Evolutionary conservation across 2,113 vertebrate genomes (phyloP), one percentile per base, ranked within the genome.

Genomic region (Gymnarchus niloticus): DNA sequence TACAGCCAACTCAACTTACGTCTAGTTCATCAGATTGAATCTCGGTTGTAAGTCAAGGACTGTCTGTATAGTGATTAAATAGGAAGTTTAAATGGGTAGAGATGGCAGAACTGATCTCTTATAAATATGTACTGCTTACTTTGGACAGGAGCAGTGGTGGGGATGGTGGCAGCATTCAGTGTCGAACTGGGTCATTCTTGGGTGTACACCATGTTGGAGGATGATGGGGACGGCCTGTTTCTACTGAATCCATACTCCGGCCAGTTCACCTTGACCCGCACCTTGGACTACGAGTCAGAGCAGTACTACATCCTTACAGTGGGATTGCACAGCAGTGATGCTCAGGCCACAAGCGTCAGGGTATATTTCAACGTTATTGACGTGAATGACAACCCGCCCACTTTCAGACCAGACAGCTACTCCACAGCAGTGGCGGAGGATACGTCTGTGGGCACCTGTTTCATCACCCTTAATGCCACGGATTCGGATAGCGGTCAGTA

Each of bases 291-390:
- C 41, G 94, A 95, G 88, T 83, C 84, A 81, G 92, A 93, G 88
- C 88, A 89, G 37, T 88, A 91, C 89, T 94, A 93, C 87, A 86
- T 94, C 87, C 92, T 94, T 86, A 91, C 92, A n/a, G 92, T 93
- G 86, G 90, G 82, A 57, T 88, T 81, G 25, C 90, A 91, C 87
- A 88, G 88, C 83, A 87, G 91, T 85, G 91, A 89, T 56, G 61
- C 44, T 2, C 88, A 86, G 65, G 89, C 91, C 21, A 90, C 89
- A 56, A 85, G 91, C 89, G 91, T 93, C 91, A 90, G 94, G 83
- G 93, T 94, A 12, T 95, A 94, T 88, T 93, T 95, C 88, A 95
- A 90, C 54, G 92, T 94, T 88, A 37, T 93, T 83, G 92, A 95
- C 82, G 92, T 94, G 86, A 95, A 95, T 4, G 94, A 94, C 90